Evolutionary conservation across 1,140 invertebrate genomes (phyloP).

Genomic region (Gonatopus flavifemur): DNA sequence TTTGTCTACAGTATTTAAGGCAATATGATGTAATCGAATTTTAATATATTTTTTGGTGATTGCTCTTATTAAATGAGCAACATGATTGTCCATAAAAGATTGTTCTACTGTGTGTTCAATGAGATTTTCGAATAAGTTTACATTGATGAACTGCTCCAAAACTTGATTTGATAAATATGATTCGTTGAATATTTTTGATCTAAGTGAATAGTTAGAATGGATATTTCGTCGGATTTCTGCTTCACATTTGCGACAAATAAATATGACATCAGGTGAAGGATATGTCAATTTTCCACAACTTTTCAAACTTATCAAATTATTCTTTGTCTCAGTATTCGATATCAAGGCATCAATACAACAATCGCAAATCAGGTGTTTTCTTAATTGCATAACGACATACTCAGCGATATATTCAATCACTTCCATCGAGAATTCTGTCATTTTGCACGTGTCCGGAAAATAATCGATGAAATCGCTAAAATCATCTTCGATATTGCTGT

Average conservation of each 20-base stretch:
- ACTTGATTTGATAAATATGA: background rate
- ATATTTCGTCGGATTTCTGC: background rate
- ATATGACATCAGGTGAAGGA: background rate
- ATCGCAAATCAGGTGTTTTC: background rate
- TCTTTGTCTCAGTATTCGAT: background rate
- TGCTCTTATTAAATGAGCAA: background rate
- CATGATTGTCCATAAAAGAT: background rate
- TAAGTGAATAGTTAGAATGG: background rate
- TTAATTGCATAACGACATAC: background rate
- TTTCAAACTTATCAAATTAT: background rate
- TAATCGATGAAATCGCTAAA: background rate
- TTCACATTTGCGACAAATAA: background rate
- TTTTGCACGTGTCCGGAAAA: background rate
- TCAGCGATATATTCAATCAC: background rate
- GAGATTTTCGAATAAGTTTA: background rate
- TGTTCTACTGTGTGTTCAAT: background rate
- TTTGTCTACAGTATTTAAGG: background rate
- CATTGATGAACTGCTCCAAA: too few relatives aligned
- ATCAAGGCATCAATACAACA: background rate
- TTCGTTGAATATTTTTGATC: too few relatives aligned
- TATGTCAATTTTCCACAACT: background rate
- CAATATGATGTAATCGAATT: background rate
- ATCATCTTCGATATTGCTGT: too few relatives aligned
- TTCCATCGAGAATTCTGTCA: background rate
- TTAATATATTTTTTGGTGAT: conserved; percentile 1